Percentiles rank a stretch among this genome's conserved stretches.
Evolutionary conservation across 2,888 invertebrate species (phyloP).

Genomic region (Brachylomia viminalis): DNA sequence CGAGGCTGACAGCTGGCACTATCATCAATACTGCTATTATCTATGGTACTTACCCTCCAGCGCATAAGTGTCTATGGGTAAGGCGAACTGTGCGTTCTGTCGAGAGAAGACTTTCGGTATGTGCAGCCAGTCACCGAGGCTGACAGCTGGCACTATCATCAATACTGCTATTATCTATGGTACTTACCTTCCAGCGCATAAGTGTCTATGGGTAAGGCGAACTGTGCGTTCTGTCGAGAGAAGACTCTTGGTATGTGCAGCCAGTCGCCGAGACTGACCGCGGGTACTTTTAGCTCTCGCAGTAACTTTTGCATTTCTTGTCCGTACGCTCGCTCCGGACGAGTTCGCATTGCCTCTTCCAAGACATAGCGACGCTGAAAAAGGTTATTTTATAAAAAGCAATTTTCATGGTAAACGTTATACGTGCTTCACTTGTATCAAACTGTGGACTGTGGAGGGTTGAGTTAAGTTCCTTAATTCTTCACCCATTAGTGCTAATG

Average conservation of each 20-base stretch:
- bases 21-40: too few relatives aligned
- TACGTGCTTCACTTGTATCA: not conserved
- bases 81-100: slow-evolving; percentile 93
- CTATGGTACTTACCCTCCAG: slow-evolving; percentile 72
- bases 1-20: slow-evolving; percentile 87
- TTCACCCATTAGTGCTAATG: not conserved
- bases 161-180: too few relatives aligned
- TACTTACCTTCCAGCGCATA: slow-evolving; percentile 76
- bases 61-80: slow-evolving; percentile 92
- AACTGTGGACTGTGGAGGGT: not conserved
- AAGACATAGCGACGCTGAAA: slow-evolving; percentile 91
- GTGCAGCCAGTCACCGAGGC: slow-evolving; percentile 91
- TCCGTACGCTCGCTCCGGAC: slow-evolving; percentile 83
- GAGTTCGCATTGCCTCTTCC: slow-evolving; percentile 92
- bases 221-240: slow-evolving; percentile 93
- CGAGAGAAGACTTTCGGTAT: slow-evolving; percentile 94
- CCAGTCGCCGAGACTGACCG: slow-evolving; percentile 90
- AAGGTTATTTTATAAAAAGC: too few relatives aligned
- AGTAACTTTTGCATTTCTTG: slow-evolving; percentile 88
- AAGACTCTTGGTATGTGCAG: slow-evolving; percentile 94
- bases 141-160: slow-evolving; percentile 87
- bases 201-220: slow-evolving; percentile 93
- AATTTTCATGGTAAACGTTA: not conserved
- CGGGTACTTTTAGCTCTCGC: slow-evolving; percentile 86
- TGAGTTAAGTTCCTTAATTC: not conserved